A percentile compares a stretch with the other conserved stretches of the same genome.
phyloP scores from a whole-genome alignment of 2,113 vertebrate species.

The Cryptotis parvus region DNA sequence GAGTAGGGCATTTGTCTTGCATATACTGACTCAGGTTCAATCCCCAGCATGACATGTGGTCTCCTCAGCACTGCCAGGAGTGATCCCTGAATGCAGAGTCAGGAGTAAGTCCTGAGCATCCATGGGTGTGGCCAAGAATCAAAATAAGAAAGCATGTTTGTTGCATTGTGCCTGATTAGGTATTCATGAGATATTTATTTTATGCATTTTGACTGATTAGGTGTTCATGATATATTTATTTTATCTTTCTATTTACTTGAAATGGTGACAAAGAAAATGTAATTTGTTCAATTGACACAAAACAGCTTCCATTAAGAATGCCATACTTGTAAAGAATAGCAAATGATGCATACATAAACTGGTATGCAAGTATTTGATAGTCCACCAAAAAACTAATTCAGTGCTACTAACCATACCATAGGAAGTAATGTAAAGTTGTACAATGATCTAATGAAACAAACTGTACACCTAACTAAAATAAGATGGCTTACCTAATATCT shows the following conservation, averaged over 20 bases:
- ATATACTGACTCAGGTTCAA: no score
- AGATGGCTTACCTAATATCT: neutral
- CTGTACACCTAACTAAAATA: neutral
- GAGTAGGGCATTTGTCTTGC: no score
- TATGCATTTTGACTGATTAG: neutral
- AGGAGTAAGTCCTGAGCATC: no score
- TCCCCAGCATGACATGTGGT: no score
- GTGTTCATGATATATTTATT: neutral
- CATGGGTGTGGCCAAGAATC: no score
- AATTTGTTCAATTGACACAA: neutral
- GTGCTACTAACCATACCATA: neutral
- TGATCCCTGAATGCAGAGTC: no score
- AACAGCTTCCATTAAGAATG: neutral
- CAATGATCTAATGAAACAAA: neutral
- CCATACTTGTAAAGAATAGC: neutral
- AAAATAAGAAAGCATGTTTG: neutral
- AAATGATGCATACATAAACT: slow-evolving; percentile 3
- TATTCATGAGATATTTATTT: neutral
- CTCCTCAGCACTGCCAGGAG: no score
- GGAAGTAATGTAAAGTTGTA: neutral
- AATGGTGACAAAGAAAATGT: neutral
- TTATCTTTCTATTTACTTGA: neutral
- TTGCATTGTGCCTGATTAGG: neutral
- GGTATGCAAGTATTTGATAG: slow-evolving; percentile 39
- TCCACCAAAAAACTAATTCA: neutral